These are phyloP conservation scores for Notothenia rossii DNA, from an alignment of 2,113 vertebrate genomes.

Conservation along the genomic window DNA sequence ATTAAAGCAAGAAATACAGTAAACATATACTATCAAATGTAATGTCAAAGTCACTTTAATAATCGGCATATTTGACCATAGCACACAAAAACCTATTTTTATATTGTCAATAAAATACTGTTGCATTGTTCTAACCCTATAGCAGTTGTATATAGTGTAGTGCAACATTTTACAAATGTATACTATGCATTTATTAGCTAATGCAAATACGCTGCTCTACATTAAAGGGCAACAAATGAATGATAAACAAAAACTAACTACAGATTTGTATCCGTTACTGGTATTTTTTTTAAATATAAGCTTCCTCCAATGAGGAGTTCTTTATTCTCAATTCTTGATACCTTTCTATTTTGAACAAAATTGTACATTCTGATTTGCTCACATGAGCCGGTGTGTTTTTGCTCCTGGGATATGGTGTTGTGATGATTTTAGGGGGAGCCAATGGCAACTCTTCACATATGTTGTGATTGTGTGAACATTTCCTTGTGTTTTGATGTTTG, in stretches of 20 bases:
- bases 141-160: neutral
- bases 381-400: neutral
- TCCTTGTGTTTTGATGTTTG: neutral
- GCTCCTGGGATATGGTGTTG: neutral
- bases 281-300: too few relatives aligned
- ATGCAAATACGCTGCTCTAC: neutral
- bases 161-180: neutral
- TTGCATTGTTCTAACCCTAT: too few relatives aligned
- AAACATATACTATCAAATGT: too few relatives aligned
- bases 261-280: too few relatives aligned
- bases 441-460: neutral
- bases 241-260: constrained; percentile 1
- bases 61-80: too few relatives aligned
- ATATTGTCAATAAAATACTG: too few relatives aligned
- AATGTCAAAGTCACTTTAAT: too few relatives aligned
- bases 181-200: neutral
- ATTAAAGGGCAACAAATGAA: neutral
- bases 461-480: neutral
- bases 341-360: too few relatives aligned
- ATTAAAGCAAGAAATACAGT: neutral
- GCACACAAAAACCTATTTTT: too few relatives aligned
- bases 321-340: too few relatives aligned
- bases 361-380: neutral
- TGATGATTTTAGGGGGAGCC: neutral
- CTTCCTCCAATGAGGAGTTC: too few relatives aligned